Base-by-base conservation (phyloP, 2,113 vertebrate species). In the Serilophus lunatus region DNA sequence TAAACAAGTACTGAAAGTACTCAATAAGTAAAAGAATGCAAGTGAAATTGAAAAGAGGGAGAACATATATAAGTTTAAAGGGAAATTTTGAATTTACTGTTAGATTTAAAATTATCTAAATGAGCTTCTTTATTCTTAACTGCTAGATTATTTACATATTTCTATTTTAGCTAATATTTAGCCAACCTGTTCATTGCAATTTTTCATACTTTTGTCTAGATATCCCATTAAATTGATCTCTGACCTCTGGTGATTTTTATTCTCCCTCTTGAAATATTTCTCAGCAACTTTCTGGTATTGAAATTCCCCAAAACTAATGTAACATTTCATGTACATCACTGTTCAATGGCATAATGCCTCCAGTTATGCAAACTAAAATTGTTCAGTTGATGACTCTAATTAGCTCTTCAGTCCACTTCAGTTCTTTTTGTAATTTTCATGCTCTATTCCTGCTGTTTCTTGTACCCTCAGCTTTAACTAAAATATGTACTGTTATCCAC, bases 341-440 rank as follows among this genome's bases (percentile, higher is more conserved):
- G 49, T 87, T 94, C 25, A 1, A 64, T 76, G 61, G 71, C n/a
- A 93, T 76, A 87, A 81, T 88, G 92, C 53, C 85, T 82, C 45
- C 75, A 79, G 87, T 85, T 91, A 87, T 57, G 49, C 84, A 92
- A 91, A 90, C 75, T 79, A 47, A 68, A 95, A 93, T 75, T 77
- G 75, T 75, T 91, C 70, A 82, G 66, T 33, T 95, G 93, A 90
- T 96, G 54, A 76, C 78, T 92, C 68, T 91, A 96, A 96, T 96
- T 96, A 93, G 78, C 95, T 91, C 63, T 93, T 96, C 49, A 85
- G 75, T 79, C 82, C 90, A 87, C 92, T 96, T 95, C 61, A 79
- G 70, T 53, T 90, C 77, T 64, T 85, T 84, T 90, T 79, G 78
- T 64, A 75, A 84, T 94, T 91, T 86, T 86, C 10, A 4, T 78